Evolutionary conservation across 2,888 invertebrate species (phyloP), one percentile per base, ranked within the genome.

Genomic region (Mactromeris polynyma): DNA sequence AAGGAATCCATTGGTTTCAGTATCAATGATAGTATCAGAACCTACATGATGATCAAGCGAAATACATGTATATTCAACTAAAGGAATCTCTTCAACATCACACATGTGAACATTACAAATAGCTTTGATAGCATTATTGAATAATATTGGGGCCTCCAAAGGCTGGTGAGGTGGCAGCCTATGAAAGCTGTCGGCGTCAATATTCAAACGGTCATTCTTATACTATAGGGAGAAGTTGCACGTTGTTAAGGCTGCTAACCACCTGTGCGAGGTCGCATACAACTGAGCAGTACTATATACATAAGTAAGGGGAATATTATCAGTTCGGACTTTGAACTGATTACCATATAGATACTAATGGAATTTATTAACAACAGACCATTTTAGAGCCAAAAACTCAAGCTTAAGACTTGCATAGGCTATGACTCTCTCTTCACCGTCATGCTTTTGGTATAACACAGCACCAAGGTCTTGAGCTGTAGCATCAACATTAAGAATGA

Each of bases 371-470:
- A 46, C 46, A 11, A 81, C 33, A 36, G 80, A 46, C 46, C 51
- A 80, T 9, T 81, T 81, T 26, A 81, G 31, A 2, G 54, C 81
- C 31, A 81, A 11, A 21, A 81, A 81, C 26, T 82, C 81, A 31
- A 86, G 36, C 38, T 87, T 77, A 2, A 85, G 81, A 51, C 89
- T 90, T n/a, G 90, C 91, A 85, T 87, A 91, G 0, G 83, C 83
- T n/a, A 89, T 79, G 1, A 85, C 85, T 17, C 85, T 33, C 26
- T 83, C 64, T 1, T 73, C 1, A 19, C 87, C 83, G n/a, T 82
- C 64, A 58, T 90, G 88, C 14, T 51, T 33, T 19, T 91, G 88
- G 40, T 91, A 88, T 0, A 88, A 58, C 0, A 91, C 85, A 26
- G 91, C 88, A 11, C 51, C 86, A 64, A 85, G 81, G 51, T 87